Evolutionary conservation across 2,888 invertebrate species (phyloP).

Genomic region (Melanargia galathea): DNA sequence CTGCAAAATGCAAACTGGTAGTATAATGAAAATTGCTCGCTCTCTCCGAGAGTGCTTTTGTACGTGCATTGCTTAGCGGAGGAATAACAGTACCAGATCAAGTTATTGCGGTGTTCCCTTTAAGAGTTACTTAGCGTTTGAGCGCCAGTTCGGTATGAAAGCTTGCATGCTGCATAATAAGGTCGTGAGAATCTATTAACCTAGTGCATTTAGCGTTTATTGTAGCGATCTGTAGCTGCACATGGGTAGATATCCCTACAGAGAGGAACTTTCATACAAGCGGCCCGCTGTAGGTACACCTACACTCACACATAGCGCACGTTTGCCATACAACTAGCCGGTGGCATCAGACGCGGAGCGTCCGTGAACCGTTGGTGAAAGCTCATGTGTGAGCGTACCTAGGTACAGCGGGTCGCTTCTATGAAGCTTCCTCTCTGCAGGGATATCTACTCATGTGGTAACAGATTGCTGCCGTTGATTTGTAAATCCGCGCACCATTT

Average conservation of each 20-base stretch:
- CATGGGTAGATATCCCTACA: neutral
- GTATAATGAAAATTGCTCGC: constrained; percentile 30
- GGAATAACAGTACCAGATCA: constrained; percentile 29
- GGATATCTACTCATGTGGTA: too few species aligned
- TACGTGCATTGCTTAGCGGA: constrained; percentile 35
- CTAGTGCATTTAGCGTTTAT: neutral
- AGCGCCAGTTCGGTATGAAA: constrained; percentile 15
- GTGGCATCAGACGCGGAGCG: too few species aligned
- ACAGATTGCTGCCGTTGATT: too few species aligned
- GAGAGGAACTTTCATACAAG: too few species aligned
- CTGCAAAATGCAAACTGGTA: constrained; percentile 20
- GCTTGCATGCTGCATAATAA: constrained; percentile 19
- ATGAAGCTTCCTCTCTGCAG: too few species aligned
- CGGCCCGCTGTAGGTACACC: too few species aligned
- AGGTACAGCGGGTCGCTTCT: too few species aligned
- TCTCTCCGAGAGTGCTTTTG: constrained; percentile 28
- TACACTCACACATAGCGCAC: too few species aligned
- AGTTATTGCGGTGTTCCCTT: constrained; percentile 22
- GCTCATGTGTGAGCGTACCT: too few species aligned
- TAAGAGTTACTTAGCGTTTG: constrained; percentile 20
- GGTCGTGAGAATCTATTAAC: constrained; percentile 6
- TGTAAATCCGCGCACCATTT: too few species aligned
- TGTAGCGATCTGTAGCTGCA: neutral
- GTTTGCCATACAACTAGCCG: too few species aligned
- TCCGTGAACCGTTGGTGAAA: too few species aligned